Base-by-base conservation (phyloP, 2,113 vertebrate genomes). In the Struthidea cinerea region DNA sequence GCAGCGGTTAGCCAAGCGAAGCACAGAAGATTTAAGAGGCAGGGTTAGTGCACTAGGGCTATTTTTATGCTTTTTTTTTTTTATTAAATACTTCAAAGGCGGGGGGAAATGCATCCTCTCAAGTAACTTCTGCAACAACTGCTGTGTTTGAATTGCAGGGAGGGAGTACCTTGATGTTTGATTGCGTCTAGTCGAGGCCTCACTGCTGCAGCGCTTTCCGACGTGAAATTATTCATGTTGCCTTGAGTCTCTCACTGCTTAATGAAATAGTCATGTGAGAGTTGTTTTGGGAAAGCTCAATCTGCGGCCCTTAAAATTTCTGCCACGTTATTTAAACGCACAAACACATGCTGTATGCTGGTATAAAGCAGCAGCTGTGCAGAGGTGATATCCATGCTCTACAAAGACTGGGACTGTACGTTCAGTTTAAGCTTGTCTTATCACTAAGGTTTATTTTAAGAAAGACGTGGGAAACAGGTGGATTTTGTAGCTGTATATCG, bases 21-120 rank as follows among this genome's bases (percentile, higher is more conserved):
- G 93, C 90, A 78, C 71, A 42, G 86, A 97, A 97, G 94, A 89
- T 97, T 97, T 97, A 97, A 96, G 90, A 97, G 93, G 75, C 94
- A 97, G 84, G 90, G 94, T 96, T 95, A 94, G 60, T 93, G 90
- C 94, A 86, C 85, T 71, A 44, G 79, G 63, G 77, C 88, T 96
- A 94, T 97, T 97, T 98, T 96, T 97, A 91, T 97, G 87, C 69
- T 35, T 55, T 84, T 85, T 85, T 78, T 82, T 73, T 93, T 92
- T 96, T 96, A 96, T 96, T 94, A 92, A 95, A 96, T 78, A 78
- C 82, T 94, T 91, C 46, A 95, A 81, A 88, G 95, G 53, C 20
- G 12, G 74, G 49, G 39, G 71, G 63, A 86, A 97, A 60, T 57
- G 23, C 63, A 89, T 90, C 49, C 81, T 94, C 65, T 92, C 81